Percentiles rank a stretch among this genome's conserved stretches.
These are phyloP conservation scores for Mycetomoellerius zeteki DNA, from an alignment of 1,140 invertebrate species.

Conservation along the genomic window DNA sequence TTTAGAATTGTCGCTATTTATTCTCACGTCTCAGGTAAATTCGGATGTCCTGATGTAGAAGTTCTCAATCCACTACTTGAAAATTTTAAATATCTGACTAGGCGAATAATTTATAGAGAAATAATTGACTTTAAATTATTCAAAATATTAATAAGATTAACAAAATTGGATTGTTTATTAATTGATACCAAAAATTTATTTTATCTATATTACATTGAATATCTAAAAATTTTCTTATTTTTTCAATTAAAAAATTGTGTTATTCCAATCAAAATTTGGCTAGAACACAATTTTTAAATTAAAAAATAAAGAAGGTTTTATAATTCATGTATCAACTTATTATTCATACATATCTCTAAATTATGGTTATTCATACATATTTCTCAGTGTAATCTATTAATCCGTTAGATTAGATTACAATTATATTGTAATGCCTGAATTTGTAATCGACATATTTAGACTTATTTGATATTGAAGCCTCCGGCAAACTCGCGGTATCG, in stretches of 20 bases:
- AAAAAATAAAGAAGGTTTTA: too few relatives aligned
- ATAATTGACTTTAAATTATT: background rate
- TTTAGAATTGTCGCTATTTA: slow-evolving; percentile 48
- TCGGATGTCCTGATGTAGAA: background rate
- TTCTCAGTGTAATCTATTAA: background rate
- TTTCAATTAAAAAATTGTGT: too few relatives aligned
- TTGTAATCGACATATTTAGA: slow-evolving; percentile 14
- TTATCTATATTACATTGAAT: background rate
- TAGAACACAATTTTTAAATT: too few relatives aligned
- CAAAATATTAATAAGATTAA: background rate
- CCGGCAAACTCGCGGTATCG: slow-evolving; percentile 15
- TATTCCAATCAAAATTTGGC: too few relatives aligned
- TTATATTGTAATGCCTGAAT: slow-evolving; percentile 1
- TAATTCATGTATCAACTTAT: too few relatives aligned
- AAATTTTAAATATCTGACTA: background rate
- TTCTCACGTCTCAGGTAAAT: slow-evolving; percentile 42
- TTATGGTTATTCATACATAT: too few relatives aligned
- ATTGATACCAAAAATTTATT: background rate
- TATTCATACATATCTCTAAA: too few relatives aligned
- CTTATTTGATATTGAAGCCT: background rate
- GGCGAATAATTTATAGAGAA: background rate
- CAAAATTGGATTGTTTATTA: background rate
- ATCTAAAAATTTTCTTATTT: too few relatives aligned
- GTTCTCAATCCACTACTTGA: background rate
- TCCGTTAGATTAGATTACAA: background rate